These are phyloP conservation scores for Bubo blakistoni DNA, from an alignment of 2,113 vertebrate species.

Conservation along the genomic window DNA sequence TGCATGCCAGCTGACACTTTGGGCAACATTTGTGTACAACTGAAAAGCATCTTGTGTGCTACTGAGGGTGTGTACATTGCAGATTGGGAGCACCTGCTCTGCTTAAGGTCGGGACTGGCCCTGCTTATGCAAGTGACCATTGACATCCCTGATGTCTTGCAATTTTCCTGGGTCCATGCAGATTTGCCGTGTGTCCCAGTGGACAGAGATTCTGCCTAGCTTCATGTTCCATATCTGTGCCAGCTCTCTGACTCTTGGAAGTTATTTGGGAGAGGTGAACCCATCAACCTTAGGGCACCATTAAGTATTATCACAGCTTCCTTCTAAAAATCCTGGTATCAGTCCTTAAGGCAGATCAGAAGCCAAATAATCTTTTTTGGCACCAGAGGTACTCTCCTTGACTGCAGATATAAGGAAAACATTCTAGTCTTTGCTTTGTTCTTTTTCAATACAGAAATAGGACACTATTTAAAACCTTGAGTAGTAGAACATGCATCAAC, in stretches of 20 bases:
- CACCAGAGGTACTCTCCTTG: neutral
- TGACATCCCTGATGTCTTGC: neutral
- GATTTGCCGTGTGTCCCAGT: neutral
- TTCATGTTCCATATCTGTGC: neutral
- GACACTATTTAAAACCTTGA: neutral
- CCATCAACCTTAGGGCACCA: neutral
- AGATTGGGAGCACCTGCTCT: neutral
- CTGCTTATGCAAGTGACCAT: neutral
- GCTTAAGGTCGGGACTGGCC: neutral
- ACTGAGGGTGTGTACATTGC: neutral
- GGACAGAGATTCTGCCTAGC: neutral
- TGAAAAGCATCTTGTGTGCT: neutral
- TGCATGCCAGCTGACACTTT: neutral
- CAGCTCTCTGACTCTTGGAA: neutral
- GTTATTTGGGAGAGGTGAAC: neutral
- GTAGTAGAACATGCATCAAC: neutral
- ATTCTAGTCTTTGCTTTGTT: neutral
- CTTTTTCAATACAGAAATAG: neutral
- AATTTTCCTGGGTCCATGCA: neutral
- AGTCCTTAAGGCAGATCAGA: neutral
- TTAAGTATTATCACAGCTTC: neutral
- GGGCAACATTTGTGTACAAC: neutral
- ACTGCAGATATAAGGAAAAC: neutral
- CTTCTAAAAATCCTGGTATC: neutral
- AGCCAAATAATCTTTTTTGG: neutral